Base-by-base conservation (phyloP, 2,113 vertebrate species). In the Probosciger aterrimus region DNA sequence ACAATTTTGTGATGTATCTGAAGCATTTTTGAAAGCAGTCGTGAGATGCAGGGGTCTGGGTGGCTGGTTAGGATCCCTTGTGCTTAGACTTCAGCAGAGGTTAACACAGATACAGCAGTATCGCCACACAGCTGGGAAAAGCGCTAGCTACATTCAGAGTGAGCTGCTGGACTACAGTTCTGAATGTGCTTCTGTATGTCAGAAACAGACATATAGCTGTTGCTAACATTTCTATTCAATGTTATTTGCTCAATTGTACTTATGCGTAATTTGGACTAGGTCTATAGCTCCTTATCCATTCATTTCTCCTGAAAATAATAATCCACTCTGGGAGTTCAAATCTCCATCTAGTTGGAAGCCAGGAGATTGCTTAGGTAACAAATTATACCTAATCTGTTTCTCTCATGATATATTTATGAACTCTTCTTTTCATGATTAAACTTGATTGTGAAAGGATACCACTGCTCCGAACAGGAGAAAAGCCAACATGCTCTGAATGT, bases 341-440 rank as follows among this genome's bases (percentile, higher is more conserved):
- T 30, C 31, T 91, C 80, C 14, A 2, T 73, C 43, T 83, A 65
- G 60, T 62, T 74, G 59, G 73, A 90, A 96, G 73, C n/a, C 76
- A 92, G 50, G 59, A 88, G 68, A 95, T 17, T 65, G 71, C 60
- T 94, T 62, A 77, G 44, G 79, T 86, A 94, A 88, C 82, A 90
- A 80, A 83, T 80, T 59, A 64, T 46, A 87, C 16, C 43, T 82
- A 57, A 87, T 92, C 81, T 94, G 55, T 83, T 90, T 91, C 64
- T 86, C 41, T 81, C n/a, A 81, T 55, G 28, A 91, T 80, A 37
- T 73, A 83, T 85, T 92, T 93, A 83, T 57, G n/a, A 92, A 78
- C 43, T 94, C 95, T 92, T 92, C 70, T 88, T 90, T 90, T 82
- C 10, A 37, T 44, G 49, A 88, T 63, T 80, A 74, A 70, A 82